phyloP scores from a whole-genome alignment of 2,113 vertebrate species.

The Zosterops borbonicus region DNA sequence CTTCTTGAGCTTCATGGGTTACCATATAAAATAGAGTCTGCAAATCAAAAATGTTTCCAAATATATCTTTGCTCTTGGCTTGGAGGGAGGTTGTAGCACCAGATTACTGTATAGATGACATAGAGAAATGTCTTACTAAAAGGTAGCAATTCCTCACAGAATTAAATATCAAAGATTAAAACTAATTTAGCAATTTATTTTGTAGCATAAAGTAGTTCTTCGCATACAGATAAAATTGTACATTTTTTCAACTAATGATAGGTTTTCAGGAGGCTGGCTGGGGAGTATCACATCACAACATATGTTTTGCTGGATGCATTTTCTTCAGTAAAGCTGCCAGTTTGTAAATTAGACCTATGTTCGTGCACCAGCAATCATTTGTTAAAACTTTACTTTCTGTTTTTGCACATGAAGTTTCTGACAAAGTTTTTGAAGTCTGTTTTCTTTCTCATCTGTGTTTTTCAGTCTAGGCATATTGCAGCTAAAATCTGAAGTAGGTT shows the following conservation, averaged over 20 bases:
- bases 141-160: not conserved
- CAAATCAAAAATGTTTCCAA: constrained; percentile 22
- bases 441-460: constrained; percentile 21
- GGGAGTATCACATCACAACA: not conserved
- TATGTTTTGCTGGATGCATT: constrained; percentile 8
- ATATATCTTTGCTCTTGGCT: not conserved
- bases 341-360: not conserved
- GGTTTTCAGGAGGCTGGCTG: not conserved
- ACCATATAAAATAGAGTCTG: not conserved
- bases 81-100: not conserved
- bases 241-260: not conserved
- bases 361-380: not conserved
- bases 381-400: constrained; percentile 5
- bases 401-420: not conserved
- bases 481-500: not conserved
- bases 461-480: not conserved
- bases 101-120: not conserved
- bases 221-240: not conserved
- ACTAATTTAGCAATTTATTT: not conserved
- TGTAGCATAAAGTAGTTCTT: not conserved
- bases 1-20: not conserved
- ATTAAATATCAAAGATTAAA: not conserved
- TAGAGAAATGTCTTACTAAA: not conserved
- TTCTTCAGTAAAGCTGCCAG: not conserved
- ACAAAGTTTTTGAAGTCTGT: constrained; percentile 14